phyloP scores from a whole-genome alignment of 1,140 invertebrate genomes.

The Drosophila auraria region DNA sequence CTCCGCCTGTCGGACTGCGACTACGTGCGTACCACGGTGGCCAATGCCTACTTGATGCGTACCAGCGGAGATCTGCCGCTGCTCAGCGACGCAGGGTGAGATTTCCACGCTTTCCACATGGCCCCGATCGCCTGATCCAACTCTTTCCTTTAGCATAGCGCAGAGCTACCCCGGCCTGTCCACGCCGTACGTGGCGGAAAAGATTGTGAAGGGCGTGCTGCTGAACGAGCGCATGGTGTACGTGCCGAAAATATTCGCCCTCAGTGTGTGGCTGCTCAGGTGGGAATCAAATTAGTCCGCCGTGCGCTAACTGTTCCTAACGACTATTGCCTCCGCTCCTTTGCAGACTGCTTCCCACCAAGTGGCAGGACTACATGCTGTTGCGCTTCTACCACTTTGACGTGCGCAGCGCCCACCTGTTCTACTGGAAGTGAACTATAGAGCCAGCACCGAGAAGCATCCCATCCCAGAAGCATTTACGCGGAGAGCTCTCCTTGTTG shows the following conservation, averaged over 20 bases:
- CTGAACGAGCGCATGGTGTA: conserved; percentile 80
- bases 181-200: conserved; percentile 77
- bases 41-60: conserved; percentile 78
- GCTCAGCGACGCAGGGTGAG: conserved; percentile 78
- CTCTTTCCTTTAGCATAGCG: conserved; percentile 58
- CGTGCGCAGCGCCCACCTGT: conserved; percentile 75
- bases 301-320: conserved; percentile 3
- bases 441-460: neutral
- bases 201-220: conserved; percentile 78
- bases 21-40: conserved; percentile 78
- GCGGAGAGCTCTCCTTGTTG: conserved; percentile 20
- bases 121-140: conserved; percentile 15
- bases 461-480: conserved; percentile 32
- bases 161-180: conserved; percentile 78
- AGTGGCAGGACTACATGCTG: conserved; percentile 83
- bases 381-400: conserved; percentile 78
- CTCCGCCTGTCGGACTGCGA: conserved; percentile 76
- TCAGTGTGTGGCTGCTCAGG: conserved; percentile 80
- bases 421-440: conserved; percentile 71
- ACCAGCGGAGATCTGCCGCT: conserved; percentile 80
- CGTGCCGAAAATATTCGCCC: conserved; percentile 83
- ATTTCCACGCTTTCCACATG: neutral
- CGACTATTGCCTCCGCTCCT: conserved; percentile 14
- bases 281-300: conserved; percentile 41
- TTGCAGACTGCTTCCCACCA: conserved; percentile 74